Percentiles rank a stretch among this genome's conserved stretches.
phyloP scores from a whole-genome alignment of 1,140 invertebrate species.

The Eciton burchellii region DNA sequence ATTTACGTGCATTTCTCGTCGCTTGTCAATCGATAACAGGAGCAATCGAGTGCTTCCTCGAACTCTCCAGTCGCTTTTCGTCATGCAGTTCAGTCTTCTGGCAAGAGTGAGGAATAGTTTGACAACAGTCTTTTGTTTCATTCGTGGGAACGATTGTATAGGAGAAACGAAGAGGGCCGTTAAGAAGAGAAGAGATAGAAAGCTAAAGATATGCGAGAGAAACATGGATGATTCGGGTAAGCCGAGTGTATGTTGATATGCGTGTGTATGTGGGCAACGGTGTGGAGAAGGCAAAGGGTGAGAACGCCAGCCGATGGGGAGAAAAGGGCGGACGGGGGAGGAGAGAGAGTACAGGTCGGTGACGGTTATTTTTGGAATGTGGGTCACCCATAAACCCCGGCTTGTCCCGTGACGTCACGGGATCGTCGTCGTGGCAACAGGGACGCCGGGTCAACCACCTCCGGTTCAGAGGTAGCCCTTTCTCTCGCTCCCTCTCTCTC shows the following conservation, averaged over 20 bases:
- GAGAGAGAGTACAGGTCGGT: conserved; percentile 67
- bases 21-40: conserved; percentile 52
- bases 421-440: conserved; percentile 81
- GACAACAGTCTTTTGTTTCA: conserved; percentile 6
- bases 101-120: not conserved
- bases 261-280: conserved; percentile 1
- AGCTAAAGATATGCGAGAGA: not conserved
- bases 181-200: conserved; percentile 47
- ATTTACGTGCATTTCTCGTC: conserved; percentile 22
- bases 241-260: conserved; percentile 11
- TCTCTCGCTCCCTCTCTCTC: not conserved
- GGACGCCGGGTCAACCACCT: conserved; percentile 78
- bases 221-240: conserved; percentile 36
- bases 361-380: conserved; percentile 81
- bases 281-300: conserved; percentile 58
- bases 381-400: conserved; percentile 81
- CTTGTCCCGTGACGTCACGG: conserved; percentile 84
- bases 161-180: not conserved
- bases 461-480: conserved; percentile 34
- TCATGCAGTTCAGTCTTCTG: conserved; percentile 12
- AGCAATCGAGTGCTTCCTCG: conserved; percentile 6
- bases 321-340: conserved; percentile 33
- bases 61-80: not conserved
- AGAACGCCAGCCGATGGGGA: conserved; percentile 43
- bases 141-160: conserved; percentile 2